phyloP scores from a whole-genome alignment of 2,797 vertebrate genomes.

The Agapornis canus region DNA sequence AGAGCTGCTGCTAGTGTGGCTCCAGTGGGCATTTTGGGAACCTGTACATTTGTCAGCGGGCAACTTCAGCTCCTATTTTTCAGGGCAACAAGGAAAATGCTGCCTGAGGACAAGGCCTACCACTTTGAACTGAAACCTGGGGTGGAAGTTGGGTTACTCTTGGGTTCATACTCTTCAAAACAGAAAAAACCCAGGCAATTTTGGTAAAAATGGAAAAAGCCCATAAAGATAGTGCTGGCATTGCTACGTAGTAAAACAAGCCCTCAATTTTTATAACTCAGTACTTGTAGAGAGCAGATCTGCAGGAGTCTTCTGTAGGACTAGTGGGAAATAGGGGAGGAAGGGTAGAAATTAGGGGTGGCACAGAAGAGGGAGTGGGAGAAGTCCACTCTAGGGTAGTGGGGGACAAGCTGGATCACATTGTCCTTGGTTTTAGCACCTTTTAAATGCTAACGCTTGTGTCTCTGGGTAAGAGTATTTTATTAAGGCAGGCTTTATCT shows the following conservation, averaged over 20 bases:
- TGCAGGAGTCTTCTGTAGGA: accelerated
- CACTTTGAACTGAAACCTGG: neutral
- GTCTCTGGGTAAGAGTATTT: neutral
- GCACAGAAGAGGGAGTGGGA: neutral
- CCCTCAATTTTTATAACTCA: neutral
- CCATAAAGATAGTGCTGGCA: neutral
- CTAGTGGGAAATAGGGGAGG: neutral
- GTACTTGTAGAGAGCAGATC: neutral
- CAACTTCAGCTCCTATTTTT: neutral
- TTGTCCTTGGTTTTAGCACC: neutral
- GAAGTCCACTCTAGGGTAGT: neutral
- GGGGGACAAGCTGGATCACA: neutral
- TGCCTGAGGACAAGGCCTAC: neutral
- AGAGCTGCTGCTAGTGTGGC: neutral
- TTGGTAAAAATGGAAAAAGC: neutral
- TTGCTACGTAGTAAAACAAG: neutral
- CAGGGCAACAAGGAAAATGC: neutral
- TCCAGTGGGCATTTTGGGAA: neutral
- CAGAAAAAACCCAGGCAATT: neutral
- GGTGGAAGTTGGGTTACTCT: neutral
- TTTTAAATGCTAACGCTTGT: neutral
- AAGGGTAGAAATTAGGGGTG: neutral
- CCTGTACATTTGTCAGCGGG: neutral
- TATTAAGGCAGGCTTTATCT: neutral
- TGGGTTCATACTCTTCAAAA: neutral